These are phyloP conservation scores for Acomys russatus DNA, from an alignment of 2,797 vertebrate genomes.

Conservation along the genomic window DNA sequence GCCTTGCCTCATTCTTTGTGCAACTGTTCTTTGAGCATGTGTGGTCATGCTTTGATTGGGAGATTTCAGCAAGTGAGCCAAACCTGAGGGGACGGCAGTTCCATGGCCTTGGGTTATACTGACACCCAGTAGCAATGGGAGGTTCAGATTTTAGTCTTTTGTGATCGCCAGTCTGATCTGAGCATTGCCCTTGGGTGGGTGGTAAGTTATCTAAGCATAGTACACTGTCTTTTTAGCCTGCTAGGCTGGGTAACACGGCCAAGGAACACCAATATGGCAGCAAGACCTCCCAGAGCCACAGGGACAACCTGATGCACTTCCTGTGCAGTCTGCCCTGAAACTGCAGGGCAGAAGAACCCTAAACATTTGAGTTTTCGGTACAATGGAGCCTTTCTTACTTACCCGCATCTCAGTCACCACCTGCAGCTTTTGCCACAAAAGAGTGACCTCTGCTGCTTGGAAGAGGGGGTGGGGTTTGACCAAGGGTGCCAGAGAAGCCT, in stretches of 20 bases:
- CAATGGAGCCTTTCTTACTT: slow-evolving; percentile 66
- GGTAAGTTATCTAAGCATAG: neutral
- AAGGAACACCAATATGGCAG: too few species aligned
- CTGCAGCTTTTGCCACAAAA: slow-evolving; percentile 75
- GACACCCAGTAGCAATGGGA: neutral
- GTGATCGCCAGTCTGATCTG: neutral
- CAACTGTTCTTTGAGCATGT: neutral
- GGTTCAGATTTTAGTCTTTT: neutral
- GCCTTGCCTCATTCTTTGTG: neutral
- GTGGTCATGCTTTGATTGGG: neutral
- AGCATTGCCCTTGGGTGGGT: neutral
- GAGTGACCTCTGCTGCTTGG: slow-evolving; percentile 67
- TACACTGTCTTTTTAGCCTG: neutral
- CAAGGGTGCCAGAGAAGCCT: slow-evolving; percentile 48
- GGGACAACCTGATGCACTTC: neutral
- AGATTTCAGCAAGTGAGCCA: neutral
- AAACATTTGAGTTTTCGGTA: slow-evolving; percentile 32
- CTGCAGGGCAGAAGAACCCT: neutral
- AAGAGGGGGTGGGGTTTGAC: slow-evolving; percentile 65
- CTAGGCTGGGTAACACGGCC: neutral
- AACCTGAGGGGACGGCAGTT: neutral
- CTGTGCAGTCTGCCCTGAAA: rapidly evolving
- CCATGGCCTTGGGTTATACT: neutral
- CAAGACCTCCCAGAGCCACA: rapidly evolving
- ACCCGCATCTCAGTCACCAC: slow-evolving; percentile 53